Evolutionary conservation across 2,113 vertebrate species (phyloP).

Genomic region (Sebastes fasciatus): DNA sequence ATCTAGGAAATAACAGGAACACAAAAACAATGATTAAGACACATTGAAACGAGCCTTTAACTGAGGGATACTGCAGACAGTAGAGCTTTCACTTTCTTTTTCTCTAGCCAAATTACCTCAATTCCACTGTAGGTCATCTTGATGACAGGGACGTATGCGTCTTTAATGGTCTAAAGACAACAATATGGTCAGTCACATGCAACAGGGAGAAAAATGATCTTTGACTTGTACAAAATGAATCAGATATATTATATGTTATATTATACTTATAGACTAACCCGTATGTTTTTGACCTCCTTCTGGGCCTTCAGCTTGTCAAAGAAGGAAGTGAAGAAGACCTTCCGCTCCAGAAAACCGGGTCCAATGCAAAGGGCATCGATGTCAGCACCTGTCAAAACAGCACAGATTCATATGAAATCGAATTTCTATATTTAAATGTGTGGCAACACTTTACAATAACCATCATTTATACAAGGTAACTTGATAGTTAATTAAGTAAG

Average conservation of each 20-base stretch:
- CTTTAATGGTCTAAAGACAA: constrained; percentile 87
- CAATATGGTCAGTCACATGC: not conserved
- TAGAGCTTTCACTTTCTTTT: not conserved
- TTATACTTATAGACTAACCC: constrained; percentile 79
- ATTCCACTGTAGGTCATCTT: constrained; percentile 92
- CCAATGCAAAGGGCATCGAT: constrained; percentile 93
- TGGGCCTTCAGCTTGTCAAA: constrained; percentile 92
- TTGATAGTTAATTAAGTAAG: too few species aligned
- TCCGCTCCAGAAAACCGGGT: constrained; percentile 90
- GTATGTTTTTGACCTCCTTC: constrained; percentile 91
- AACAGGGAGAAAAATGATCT: not conserved
- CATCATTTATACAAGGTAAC: too few species aligned
- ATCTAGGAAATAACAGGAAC: constrained; percentile 83
- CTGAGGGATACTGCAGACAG: not conserved
- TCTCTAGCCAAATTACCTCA: constrained; percentile 83
- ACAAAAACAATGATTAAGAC: not conserved
- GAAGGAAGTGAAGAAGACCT: constrained; percentile 93
- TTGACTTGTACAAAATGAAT: not conserved
- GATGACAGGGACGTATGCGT: constrained; percentile 93
- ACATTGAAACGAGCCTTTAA: not conserved
- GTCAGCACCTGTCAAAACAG: constrained; percentile 89
- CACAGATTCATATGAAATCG: not conserved
- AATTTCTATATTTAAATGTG: not conserved
- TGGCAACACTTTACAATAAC: too few species aligned
- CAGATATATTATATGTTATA: too few species aligned